A percentile compares a stretch with the other conserved stretches of the same genome.
phyloP scores from a whole-genome alignment of 2,113 vertebrate species.

The Cyprinus carpio region DNA sequence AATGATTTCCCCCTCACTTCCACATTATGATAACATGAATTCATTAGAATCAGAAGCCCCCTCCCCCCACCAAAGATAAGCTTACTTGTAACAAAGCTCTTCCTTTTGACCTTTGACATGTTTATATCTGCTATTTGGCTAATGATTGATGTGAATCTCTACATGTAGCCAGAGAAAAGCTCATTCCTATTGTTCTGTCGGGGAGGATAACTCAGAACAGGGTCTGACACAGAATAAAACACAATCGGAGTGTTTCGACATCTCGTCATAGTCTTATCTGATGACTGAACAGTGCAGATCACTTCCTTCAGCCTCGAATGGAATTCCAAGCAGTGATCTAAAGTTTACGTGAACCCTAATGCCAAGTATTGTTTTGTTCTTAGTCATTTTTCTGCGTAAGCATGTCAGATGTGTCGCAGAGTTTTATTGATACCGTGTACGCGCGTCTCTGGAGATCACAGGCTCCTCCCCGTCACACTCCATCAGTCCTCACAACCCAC shows the following conservation, averaged over 20 bases:
- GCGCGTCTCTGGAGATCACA: constrained; percentile 38
- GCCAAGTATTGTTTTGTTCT: constrained; percentile 37
- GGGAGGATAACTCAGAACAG: not conserved
- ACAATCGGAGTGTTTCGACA: not conserved
- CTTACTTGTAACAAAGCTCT: not conserved
- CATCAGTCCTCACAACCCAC: constrained; percentile 64
- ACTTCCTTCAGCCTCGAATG: constrained; percentile 37
- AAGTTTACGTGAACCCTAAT: constrained; percentile 44
- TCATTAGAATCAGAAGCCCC: constrained; percentile 10
- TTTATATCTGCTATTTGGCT: not conserved
- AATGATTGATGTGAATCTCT: not conserved
- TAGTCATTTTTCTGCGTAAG: constrained; percentile 57
- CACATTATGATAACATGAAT: not conserved
- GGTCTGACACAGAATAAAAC: not conserved
- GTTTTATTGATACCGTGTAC: constrained; percentile 34
- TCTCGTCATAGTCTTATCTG: not conserved
- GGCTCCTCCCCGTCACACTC: constrained; percentile 43
- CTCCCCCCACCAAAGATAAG: not conserved
- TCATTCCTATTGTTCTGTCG: not conserved
- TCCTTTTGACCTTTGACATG: constrained; percentile 11
- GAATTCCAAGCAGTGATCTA: constrained; percentile 29
- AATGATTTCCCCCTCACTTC: constrained; percentile 13
- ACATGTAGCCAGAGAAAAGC: too few relatives aligned
- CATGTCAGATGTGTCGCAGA: constrained; percentile 56
- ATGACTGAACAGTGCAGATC: constrained; percentile 20